These are phyloP conservation scores for Pandemis heparana DNA, from an alignment of 2,888 invertebrate genomes.

Conservation along the genomic window DNA sequence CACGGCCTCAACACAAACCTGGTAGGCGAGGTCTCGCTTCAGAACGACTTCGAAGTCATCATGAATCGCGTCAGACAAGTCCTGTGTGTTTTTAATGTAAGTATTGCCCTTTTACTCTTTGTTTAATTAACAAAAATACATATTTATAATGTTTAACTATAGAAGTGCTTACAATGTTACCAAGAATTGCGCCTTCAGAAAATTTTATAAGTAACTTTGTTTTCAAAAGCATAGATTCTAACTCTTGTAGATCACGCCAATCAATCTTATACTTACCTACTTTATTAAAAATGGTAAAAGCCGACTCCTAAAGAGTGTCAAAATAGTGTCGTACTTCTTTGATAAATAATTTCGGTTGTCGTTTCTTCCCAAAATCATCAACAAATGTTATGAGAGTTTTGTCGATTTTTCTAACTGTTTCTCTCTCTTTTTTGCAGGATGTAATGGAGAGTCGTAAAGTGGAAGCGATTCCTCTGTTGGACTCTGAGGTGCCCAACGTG, in stretches of 20 bases:
- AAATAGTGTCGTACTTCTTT: no score
- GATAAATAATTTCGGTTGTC: no score
- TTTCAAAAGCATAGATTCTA: no score
- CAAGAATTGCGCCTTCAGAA: no score
- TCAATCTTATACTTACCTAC: no score
- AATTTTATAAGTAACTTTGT: no score
- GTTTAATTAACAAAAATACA: not conserved
- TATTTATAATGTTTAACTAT: not conserved
- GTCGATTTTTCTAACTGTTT: not conserved
- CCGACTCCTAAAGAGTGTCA: no score
- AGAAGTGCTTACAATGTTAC: not conserved
- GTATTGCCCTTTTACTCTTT: constrained; percentile 50
- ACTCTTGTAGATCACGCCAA: no score
- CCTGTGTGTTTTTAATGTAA: constrained; percentile 89
- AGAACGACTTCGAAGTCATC: constrained; percentile 83
- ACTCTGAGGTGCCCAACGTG: constrained; percentile 67
- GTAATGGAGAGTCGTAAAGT: constrained; percentile 70
- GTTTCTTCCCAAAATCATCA: no score
- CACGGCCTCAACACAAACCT: constrained; percentile 77
- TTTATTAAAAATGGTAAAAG: no score
- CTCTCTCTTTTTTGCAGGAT: constrained; percentile 62
- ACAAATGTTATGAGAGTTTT: not conserved
- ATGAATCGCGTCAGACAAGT: constrained; percentile 87
- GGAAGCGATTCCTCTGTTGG: constrained; percentile 62
- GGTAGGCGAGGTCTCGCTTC: constrained; percentile 60